A percentile compares a stretch with the other conserved stretches of the same genome.
Conservation (phyloP, 2,888 invertebrate genomes). For the Drosophila austrosaltans region DNA sequence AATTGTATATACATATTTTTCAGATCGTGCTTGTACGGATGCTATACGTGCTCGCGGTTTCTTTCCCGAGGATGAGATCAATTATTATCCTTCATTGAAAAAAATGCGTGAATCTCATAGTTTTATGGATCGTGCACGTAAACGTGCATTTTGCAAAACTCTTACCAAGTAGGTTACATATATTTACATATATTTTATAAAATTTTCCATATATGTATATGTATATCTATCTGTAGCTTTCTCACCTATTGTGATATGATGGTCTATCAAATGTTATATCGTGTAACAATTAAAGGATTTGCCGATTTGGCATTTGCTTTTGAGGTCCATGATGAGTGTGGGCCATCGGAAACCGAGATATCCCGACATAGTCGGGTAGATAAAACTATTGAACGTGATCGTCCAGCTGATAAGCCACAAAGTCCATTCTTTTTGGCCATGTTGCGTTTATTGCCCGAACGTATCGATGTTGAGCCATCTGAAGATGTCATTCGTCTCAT, state of each 20-base stretch:
- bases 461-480: slow-evolving; percentile 84
- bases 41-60: slow-evolving; percentile 91
- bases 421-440: slow-evolving; percentile 85
- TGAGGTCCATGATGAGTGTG: slow-evolving; percentile 84
- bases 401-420: slow-evolving; percentile 83
- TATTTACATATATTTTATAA: background rate
- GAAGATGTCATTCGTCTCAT: slow-evolving; percentile 81
- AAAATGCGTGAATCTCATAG: slow-evolving; percentile 89
- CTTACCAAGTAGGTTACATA: slow-evolving; percentile 89
- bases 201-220: slow-evolving; percentile 45
- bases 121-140: slow-evolving; percentile 93
- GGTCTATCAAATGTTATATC: slow-evolving; percentile 88
- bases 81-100: slow-evolving; percentile 84
- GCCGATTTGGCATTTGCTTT: slow-evolving; percentile 85
- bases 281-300: slow-evolving; percentile 87
- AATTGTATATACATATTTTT: background rate
- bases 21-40: slow-evolving; percentile 88
- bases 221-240: slow-evolving; percentile 85
- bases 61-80: slow-evolving; percentile 88
- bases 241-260: slow-evolving; percentile 89
- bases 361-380: slow-evolving; percentile 83
- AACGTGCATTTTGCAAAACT: slow-evolving; percentile 91
- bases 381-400: slow-evolving; percentile 84
- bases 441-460: slow-evolving; percentile 85
- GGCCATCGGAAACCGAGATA: slow-evolving; percentile 84